Evolutionary conservation across 2,113 vertebrate species (phyloP), one percentile per base, ranked within the genome.

Genomic region (Proterorhinus semilunaris): DNA sequence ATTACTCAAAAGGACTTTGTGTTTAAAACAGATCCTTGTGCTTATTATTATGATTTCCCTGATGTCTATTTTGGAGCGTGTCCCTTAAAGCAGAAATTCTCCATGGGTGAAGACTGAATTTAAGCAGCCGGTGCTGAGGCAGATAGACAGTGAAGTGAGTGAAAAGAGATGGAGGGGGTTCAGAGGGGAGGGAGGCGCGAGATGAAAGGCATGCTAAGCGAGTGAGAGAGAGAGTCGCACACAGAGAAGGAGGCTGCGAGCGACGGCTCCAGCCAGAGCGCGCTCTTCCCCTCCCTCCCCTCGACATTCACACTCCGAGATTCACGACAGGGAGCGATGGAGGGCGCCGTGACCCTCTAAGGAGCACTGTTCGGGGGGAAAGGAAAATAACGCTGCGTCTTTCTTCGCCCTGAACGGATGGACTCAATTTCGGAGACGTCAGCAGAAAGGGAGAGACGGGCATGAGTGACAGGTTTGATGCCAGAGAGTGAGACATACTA

Each of bases 91-190:
- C 62, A 47, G 52, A 70, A 55, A 62, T 74, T 72, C 82, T 69
- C 78, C 80, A 81, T 78, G 58, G 53, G 82, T 71, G 84, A 80
- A 82, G 75, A 69, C 79, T 81, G 75, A 88, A 80, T 84, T 78
- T 81, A 76, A 86, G 86, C 80, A 80, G 86, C 78, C 74, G 65
- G 86, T 83, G 85, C 76, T 73, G 82, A 55, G 78, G 84, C 68
- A 81, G 76, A 86, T 80, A 82, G 77, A 75, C 84, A 82, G 76
- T 72, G 79, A 83, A 77, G 42, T 45, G 58, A 81, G 82, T 79
- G 67, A 53, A 66, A 69, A 62, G 66, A n/a, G 57, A 74, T 69
- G 65, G 74, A 66, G 71, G 49, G 76, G 68, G 69, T 64, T 44
- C 85, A 68, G 72, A 66, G 72, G 66, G 73, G 70, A 77, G 72